Evolutionary conservation across 2,888 invertebrate genomes (phyloP), one percentile per base, ranked within the genome.

Genomic region (Alentia gelatinosa): DNA sequence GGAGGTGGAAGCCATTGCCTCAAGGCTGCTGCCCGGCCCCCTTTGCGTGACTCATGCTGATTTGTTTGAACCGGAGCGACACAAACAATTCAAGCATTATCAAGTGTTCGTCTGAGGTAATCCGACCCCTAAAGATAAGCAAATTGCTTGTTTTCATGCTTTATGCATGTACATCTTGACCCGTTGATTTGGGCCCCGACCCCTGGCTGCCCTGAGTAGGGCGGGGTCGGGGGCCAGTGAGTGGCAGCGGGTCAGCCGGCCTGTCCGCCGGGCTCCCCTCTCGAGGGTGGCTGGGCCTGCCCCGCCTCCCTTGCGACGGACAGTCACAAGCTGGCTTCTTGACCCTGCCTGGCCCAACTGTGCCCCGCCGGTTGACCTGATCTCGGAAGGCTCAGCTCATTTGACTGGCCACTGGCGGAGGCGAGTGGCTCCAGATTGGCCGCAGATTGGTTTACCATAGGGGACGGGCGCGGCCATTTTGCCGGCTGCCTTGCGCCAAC

Each of bases 121-220:
- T 50, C 42, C 47, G 86, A 86, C 26, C 86, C 47, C 47, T 35
- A 47, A 40, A 86, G 86, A 86, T 86, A 86, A 47, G 86, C 86
- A 42, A 86, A 86, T 86, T 86, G 42, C 47, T 86, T 86, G 86
- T 86, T 86, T 86, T 47, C 86, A 86, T 86, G 86, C 86, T 86
- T 86, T 86, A 86, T 86, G 86, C 86, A 86, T 86, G 50, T 50
- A 47, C 86, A 86, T 47, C 50, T 86, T 86, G 86, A 86, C 86
- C 86, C 30, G 86, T 30, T 86, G 86, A 33, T 30, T 47, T 86
- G 47, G 86, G 47, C 26, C 35, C 47, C 47, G 86, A 50, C 86
- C 86, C 26, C 30, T 47, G 83, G 39, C 47, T 83, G 40, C 26
- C 74, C 12, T 68, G 68, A 3, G 83, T 83, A 39, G 23, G 39